Conservation (phyloP, 2,797 vertebrate genomes). For the Semaprochilodus insignis region DNA sequence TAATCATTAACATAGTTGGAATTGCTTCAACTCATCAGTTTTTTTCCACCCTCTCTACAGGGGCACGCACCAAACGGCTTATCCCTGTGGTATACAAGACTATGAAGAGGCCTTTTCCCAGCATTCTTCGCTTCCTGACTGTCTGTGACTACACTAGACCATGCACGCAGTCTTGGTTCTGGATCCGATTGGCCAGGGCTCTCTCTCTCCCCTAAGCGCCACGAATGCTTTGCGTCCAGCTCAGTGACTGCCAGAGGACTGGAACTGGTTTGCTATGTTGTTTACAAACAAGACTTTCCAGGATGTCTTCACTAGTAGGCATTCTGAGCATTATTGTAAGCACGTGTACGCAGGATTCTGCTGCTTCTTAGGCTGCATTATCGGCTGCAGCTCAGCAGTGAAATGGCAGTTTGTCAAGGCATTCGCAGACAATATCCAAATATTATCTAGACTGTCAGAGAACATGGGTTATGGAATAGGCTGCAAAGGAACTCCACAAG, state of each 20-base stretch:
- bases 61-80: conserved; percentile 88
- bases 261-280: background rate
- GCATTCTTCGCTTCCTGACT: conserved; percentile 93
- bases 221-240: background rate
- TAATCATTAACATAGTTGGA: background rate
- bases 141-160: conserved; percentile 94
- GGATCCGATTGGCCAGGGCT: conserved; percentile 88
- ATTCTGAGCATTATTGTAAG: background rate
- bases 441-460: too few relatives aligned
- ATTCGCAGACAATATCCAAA: too few relatives aligned
- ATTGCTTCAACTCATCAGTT: background rate
- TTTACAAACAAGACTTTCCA: background rate
- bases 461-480: too few relatives aligned
- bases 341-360: background rate
- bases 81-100: conserved; percentile 93
- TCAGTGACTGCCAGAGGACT: background rate
- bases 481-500: too few relatives aligned
- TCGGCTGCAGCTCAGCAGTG: too few relatives aligned
- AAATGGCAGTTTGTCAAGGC: too few relatives aligned
- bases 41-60: conserved; percentile 67
- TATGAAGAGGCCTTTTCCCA: conserved; percentile 92
- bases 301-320: background rate
- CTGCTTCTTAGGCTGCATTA: background rate
- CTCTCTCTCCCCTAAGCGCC: conserved; percentile 65
- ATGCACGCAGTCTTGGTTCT: conserved; percentile 94